Evolutionary conservation across 1,140 invertebrate genomes (phyloP).

Genomic region (Magallana gigas): DNA sequence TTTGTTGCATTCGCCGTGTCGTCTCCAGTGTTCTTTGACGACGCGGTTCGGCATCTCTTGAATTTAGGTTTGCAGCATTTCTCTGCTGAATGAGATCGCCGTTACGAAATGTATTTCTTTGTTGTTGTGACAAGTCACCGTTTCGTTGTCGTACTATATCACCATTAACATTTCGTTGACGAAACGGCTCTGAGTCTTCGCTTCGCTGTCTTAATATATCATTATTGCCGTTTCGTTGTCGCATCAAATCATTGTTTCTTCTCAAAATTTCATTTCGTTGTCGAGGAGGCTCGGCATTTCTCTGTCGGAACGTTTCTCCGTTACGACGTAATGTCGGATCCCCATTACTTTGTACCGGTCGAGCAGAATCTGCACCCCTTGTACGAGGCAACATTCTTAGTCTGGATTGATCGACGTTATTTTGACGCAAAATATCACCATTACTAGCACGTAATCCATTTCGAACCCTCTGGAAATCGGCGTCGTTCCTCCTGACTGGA

Average conservation of each 20-base stretch:
- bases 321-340: background rate
- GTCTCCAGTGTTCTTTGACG: background rate
- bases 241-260: slow-evolving; percentile 3
- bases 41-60: background rate
- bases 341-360: background rate
- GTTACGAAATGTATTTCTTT: background rate
- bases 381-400: background rate
- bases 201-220: background rate
- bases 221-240: slow-evolving; percentile 4
- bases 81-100: background rate
- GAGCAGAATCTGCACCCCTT: background rate
- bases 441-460: slow-evolving; percentile 7
- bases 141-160: slow-evolving; percentile 6
- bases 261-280: background rate
- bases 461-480: slow-evolving; percentile 5
- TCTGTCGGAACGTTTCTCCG: background rate
- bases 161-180: background rate
- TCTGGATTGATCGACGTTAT: background rate
- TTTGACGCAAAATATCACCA: background rate
- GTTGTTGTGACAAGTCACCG: background rate
- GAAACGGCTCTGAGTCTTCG: background rate
- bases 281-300: no score
- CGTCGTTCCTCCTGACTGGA: background rate
- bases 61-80: background rate
- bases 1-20: background rate